Evolutionary conservation across 2,888 invertebrate species (phyloP).

Genomic region (Carpatolechia fugitivella): DNA sequence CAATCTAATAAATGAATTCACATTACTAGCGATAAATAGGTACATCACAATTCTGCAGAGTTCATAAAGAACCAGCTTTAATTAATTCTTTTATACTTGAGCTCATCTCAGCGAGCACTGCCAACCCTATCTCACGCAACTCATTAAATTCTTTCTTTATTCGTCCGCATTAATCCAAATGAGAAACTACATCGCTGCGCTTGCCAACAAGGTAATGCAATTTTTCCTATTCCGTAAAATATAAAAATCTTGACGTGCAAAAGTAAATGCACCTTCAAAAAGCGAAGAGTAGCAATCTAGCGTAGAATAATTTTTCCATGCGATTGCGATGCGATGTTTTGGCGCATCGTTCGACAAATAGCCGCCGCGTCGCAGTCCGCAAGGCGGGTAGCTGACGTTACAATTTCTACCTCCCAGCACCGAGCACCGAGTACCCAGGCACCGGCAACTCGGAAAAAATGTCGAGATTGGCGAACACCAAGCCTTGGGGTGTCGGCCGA

Average conservation of each 20-base stretch:
- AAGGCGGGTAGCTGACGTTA: conserved; percentile 66
- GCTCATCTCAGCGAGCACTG: background rate
- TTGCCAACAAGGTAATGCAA: conserved; percentile 74
- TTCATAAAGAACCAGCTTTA: background rate
- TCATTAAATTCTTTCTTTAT: conserved; percentile 33
- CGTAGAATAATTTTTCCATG: conserved; percentile 70
- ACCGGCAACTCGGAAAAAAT: conserved; percentile 64
- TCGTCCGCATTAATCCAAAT: conserved; percentile 55
- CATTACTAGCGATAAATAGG: background rate
- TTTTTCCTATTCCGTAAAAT: conserved; percentile 64
- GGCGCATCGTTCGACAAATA: conserved; percentile 76
- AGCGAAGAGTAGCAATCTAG: conserved; percentile 68
- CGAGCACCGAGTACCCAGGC: conserved; percentile 22
- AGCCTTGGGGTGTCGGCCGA: conserved; percentile 68
- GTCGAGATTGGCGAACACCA: conserved; percentile 67
- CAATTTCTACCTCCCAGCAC: conserved; percentile 54
- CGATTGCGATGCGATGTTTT: conserved; percentile 74
- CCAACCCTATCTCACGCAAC: conserved; percentile 6
- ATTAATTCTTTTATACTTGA: background rate
- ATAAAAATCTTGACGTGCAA: conserved; percentile 62
- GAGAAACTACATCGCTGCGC: conserved; percentile 59
- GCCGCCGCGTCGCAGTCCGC: conserved; percentile 62
- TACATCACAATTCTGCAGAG: background rate
- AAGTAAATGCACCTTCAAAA: conserved; percentile 69
- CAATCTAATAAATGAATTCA: too few species aligned